Conservation (phyloP, 2,797 vertebrate species). For the Pseudotriccus pelzelni region DNA sequence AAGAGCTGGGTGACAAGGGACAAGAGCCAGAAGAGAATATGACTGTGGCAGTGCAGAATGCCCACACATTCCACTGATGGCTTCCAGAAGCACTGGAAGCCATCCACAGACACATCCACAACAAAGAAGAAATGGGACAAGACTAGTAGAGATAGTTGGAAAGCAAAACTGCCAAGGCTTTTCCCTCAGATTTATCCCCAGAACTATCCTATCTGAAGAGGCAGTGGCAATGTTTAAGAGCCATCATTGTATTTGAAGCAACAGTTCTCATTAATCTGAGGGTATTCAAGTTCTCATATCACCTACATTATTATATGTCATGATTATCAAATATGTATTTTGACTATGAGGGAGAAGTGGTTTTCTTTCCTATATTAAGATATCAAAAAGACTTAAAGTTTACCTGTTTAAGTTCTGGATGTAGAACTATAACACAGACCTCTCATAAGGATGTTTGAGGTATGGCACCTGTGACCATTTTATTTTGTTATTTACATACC, state of each 20-base stretch:
- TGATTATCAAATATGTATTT: background rate
- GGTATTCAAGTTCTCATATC: background rate
- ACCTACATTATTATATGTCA: background rate
- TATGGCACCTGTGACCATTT: background rate
- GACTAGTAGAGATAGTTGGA: background rate
- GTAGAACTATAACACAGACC: background rate
- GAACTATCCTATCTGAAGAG: background rate
- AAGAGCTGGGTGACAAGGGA: accelerated
- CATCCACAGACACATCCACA: background rate
- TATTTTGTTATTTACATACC: background rate
- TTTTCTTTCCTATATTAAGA: background rate
- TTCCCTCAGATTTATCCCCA: background rate
- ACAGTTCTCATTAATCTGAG: background rate
- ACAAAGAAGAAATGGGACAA: background rate
- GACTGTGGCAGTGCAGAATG: background rate
- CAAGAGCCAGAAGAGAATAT: background rate
- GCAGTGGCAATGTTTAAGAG: background rate
- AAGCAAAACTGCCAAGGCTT: background rate
- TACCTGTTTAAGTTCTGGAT: background rate
- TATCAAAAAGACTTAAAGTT: background rate
- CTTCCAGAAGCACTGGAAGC: background rate
- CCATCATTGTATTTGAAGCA: background rate
- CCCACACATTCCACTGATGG: background rate
- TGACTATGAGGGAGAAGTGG: background rate
- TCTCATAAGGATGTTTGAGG: background rate